Percentiles rank a stretch among this genome's conserved stretches.
These are phyloP conservation scores for Dastarcus helophoroides DNA, from an alignment of 2,888 invertebrate genomes.

Conservation along the genomic window DNA sequence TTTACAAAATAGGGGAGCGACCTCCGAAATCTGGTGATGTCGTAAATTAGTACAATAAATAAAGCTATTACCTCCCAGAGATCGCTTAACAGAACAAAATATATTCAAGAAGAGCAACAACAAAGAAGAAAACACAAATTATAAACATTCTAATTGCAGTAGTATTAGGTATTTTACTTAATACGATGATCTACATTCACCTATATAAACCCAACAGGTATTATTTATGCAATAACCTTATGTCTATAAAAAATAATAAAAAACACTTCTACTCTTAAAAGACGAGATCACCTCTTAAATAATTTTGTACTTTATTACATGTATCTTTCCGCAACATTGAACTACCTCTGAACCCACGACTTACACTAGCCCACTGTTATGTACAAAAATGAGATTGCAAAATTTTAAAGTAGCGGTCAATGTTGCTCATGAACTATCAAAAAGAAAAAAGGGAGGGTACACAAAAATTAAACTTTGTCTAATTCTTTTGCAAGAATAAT, in stretches of 20 bases:
- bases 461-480: too few relatives aligned
- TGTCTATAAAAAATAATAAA: slow-evolving; percentile 23
- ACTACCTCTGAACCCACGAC: too few relatives aligned
- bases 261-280: slow-evolving; percentile 29
- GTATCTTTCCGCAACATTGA: too few relatives aligned
- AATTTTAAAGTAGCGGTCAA: too few relatives aligned
- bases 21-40: slow-evolving; percentile 24
- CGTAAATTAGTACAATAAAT: too few relatives aligned
- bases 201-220: slow-evolving; percentile 15
- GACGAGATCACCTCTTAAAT: slow-evolving; percentile 33
- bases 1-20: slow-evolving; percentile 23
- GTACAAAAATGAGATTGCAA: too few relatives aligned
- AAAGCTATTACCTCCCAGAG: too few relatives aligned
- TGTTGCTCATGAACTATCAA: too few relatives aligned
- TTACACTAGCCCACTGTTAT: too few relatives aligned
- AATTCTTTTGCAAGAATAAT: too few relatives aligned
- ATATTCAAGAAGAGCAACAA: too few relatives aligned
- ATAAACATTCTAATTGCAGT: not conserved
- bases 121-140: not conserved
- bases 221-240: slow-evolving; percentile 15
- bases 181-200: not conserved
- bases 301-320: slow-evolving; percentile 14
- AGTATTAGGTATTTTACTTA: not conserved
- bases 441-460: slow-evolving; percentile 1
- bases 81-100: too few relatives aligned